These are phyloP conservation scores for Callopanchax toddi DNA, from an alignment of 2,113 vertebrate genomes.

Conservation along the genomic window DNA sequence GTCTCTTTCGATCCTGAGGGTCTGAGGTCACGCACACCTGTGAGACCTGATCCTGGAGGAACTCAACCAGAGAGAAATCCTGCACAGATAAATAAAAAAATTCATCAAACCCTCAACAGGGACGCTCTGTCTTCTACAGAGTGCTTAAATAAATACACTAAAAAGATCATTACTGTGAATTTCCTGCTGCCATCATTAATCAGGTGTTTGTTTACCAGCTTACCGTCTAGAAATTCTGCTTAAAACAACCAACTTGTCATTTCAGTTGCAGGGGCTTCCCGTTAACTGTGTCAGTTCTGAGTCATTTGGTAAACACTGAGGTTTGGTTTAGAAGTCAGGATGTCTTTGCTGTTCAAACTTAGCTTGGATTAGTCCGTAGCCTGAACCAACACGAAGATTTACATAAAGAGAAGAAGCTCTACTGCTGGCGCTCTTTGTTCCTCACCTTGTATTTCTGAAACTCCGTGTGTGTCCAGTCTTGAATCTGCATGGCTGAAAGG, in stretches of 20 bases:
- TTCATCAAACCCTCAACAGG: neutral
- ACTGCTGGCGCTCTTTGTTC: neutral
- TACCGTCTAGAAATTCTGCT: slow-evolving; percentile 52
- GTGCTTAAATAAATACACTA: neutral
- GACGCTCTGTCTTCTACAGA: neutral
- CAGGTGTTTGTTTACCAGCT: slow-evolving; percentile 38
- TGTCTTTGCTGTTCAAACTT: slow-evolving; percentile 29
- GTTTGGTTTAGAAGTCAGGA: slow-evolving; percentile 60
- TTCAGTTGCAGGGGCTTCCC: slow-evolving; percentile 1
- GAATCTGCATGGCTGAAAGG: slow-evolving; percentile 79
- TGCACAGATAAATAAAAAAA: slow-evolving; percentile 46
- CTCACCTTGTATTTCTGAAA: slow-evolving; percentile 87
- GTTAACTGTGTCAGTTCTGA: slow-evolving; percentile 23
- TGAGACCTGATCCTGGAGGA: slow-evolving; percentile 76
- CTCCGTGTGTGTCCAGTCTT: slow-evolving; percentile 76
- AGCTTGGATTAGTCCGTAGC: slow-evolving; percentile 9
- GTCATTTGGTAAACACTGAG: slow-evolving; percentile 28
- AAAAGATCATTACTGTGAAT: neutral
- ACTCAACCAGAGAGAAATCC: slow-evolving; percentile 84
- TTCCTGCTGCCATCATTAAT: slow-evolving; percentile 6
- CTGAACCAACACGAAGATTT: slow-evolving; percentile 22
- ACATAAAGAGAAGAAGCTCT: slow-evolving; percentile 29
- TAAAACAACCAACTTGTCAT: slow-evolving; percentile 27
- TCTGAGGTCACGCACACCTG: slow-evolving; percentile 62
- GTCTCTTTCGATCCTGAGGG: slow-evolving; percentile 76